Evolutionary conservation across 2,888 invertebrate species (phyloP).

Genomic region (Leptothorax acervorum): DNA sequence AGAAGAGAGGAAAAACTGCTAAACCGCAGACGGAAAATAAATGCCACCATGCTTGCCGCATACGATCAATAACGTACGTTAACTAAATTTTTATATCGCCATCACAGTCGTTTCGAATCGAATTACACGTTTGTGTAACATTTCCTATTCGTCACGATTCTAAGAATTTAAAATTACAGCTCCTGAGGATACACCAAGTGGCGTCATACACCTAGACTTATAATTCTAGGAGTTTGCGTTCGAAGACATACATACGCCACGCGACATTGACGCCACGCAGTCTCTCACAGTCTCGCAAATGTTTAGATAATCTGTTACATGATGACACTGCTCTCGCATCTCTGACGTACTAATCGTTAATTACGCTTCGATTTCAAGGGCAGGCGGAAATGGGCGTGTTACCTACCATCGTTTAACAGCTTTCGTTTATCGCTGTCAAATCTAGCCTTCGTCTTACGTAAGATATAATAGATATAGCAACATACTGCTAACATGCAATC

Average conservation of each 20-base stretch:
- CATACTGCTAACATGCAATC: not conserved
- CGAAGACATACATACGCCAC: not conserved
- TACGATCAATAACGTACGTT: not conserved
- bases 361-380: conserved; percentile 63
- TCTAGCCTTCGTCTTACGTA: conserved; percentile 67
- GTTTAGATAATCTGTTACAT: not conserved
- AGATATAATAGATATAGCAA: conserved; percentile 56
- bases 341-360: not conserved
- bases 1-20: not conserved
- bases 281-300: conserved; percentile 12
- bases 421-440: conserved; percentile 56
- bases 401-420: conserved; percentile 50
- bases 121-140: not conserved
- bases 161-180: not conserved
- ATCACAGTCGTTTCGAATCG: not conserved
- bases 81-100: not conserved
- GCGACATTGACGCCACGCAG: not conserved
- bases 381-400: conserved; percentile 64
- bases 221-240: not conserved
- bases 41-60: not conserved
- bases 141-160: not conserved
- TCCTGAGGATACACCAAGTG: not conserved
- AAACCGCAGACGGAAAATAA: conserved; percentile 18
- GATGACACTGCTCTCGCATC: not conserved
- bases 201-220: not conserved